Evolutionary conservation across 2,888 invertebrate genomes (phyloP).

Genomic region (Leptopilina syphax): DNA sequence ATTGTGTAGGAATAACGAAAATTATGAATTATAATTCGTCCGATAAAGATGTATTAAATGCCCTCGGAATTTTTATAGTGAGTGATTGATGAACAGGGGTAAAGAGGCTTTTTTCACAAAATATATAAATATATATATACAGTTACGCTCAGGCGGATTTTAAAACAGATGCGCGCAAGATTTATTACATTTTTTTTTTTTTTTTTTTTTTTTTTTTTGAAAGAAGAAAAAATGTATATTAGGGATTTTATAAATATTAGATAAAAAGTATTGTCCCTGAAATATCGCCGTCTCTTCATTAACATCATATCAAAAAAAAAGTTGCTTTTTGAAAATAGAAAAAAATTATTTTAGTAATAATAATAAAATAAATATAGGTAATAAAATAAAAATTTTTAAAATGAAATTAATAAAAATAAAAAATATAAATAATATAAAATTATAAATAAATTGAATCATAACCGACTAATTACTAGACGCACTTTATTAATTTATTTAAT

Average conservation of each 20-base stretch:
- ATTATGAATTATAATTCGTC: neutral
- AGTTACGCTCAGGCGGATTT: neutral
- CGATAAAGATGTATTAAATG: conserved; percentile 7
- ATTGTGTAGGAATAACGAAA: neutral
- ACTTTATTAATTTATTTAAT: too few species aligned
- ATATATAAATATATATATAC: neutral
- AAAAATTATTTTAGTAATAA: too few species aligned
- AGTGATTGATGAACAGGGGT: conserved; percentile 22
- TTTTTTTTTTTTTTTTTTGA: too few species aligned
- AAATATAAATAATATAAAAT: too few species aligned
- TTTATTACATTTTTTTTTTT: conserved; percentile 15
- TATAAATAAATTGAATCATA: too few species aligned
- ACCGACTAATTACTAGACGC: too few species aligned
- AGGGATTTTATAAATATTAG: neutral
- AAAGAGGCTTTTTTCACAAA: neutral
- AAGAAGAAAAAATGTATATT: conserved; percentile 6
- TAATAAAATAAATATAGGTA: too few species aligned
- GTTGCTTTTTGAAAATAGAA: too few species aligned
- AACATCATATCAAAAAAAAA: too few species aligned
- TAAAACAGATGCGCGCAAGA: conserved; percentile 9
- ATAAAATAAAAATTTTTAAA: too few species aligned
- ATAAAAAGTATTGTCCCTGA: neutral
- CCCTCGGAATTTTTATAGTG: neutral
- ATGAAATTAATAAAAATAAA: too few species aligned
- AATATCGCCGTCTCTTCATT: too few species aligned